Conservation (phyloP, 2,113 vertebrate species). For the Orcinus orca region DNA sequence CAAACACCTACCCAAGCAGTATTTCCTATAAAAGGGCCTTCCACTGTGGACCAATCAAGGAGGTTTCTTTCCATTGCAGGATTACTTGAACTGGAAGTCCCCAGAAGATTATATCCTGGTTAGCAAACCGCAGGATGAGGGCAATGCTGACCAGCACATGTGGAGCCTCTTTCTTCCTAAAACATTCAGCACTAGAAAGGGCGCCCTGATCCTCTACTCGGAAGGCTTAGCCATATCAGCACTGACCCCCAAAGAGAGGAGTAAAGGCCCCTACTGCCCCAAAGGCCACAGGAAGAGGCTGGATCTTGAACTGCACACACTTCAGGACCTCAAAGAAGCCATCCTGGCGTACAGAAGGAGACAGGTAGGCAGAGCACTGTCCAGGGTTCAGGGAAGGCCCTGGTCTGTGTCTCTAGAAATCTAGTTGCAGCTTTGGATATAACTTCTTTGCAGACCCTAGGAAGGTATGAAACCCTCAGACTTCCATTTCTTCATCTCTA, state of each 20-base stretch:
- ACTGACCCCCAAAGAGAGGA: conserved; percentile 49
- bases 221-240: conserved; percentile 82
- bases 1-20: neutral
- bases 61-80: conserved; percentile 66
- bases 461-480: neutral
- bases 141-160: neutral
- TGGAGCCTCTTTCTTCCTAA: conserved; percentile 82
- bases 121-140: conserved; percentile 58
- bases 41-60: neutral
- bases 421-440: neutral
- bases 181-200: conserved; percentile 87
- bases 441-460: neutral
- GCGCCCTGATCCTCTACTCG: conserved; percentile 84
- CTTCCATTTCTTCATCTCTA: neutral
- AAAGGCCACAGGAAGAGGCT: conserved; percentile 57
- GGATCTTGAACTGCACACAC: conserved; percentile 72
- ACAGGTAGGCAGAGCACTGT: conserved; percentile 78
- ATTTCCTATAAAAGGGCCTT: neutral
- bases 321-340: conserved; percentile 82
- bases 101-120: conserved; percentile 77
- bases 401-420: neutral
- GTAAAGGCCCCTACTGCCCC: conserved; percentile 41
- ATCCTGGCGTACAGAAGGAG: conserved; percentile 78
- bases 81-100: conserved; percentile 89
- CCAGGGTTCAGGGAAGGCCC: neutral